Evolutionary conservation across 92 coral and sea anemone genomes (phyloP).

Genomic region (Actinernus sp.): DNA sequence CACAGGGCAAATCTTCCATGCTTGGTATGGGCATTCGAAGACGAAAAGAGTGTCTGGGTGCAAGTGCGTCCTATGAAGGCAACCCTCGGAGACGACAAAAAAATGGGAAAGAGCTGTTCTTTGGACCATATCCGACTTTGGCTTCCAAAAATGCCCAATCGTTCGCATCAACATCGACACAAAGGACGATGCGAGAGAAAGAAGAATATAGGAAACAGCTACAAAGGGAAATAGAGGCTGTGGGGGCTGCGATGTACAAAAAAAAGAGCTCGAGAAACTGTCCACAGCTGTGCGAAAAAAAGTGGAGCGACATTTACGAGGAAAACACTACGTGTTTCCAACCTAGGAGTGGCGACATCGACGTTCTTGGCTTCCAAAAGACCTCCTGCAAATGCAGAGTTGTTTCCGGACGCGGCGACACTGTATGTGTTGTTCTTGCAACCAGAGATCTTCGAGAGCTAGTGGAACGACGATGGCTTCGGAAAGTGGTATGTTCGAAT

Average conservation of each 20-base stretch:
- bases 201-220: not conserved
- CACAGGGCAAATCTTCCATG: not conserved
- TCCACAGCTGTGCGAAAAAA: no score
- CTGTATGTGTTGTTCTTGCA: not conserved
- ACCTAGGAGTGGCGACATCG: no score
- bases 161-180: not conserved
- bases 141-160: not conserved
- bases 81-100: not conserved
- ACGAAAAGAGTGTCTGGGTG: not conserved
- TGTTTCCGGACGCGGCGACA: not conserved
- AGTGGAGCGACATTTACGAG: no score
- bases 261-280: not conserved
- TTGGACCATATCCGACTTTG: constrained; percentile 1
- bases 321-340: no score
- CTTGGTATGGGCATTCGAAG: not conserved
- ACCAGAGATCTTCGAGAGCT: not conserved
- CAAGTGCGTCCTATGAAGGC: no score
- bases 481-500: no score
- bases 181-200: no score
- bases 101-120: constrained; percentile 9
- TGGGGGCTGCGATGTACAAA: not conserved
- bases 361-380: no score
- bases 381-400: not conserved
- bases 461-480: no score
- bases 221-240: not conserved